A percentile compares a stretch with the other conserved stretches of the same genome.
Evolutionary conservation across 2,797 vertebrate genomes (phyloP).

Genomic region (Denticeps clupeoides): DNA sequence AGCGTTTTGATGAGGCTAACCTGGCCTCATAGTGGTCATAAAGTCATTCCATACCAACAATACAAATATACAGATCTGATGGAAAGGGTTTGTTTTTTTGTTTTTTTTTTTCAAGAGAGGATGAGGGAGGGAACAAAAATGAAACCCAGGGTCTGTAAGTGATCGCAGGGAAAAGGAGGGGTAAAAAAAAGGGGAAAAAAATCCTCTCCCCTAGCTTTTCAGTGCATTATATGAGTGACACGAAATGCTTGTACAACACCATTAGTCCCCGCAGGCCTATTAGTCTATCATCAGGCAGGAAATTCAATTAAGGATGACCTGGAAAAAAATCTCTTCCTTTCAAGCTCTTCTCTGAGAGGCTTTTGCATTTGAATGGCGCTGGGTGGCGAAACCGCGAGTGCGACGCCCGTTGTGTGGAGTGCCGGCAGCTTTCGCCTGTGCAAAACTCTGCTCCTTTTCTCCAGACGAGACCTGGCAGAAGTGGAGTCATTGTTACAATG

Average conservation of each 20-base stretch:
- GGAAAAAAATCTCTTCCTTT: slow-evolving; percentile 28
- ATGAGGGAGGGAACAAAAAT: slow-evolving; percentile 17
- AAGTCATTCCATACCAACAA: slow-evolving; percentile 16
- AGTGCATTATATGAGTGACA: slow-evolving; percentile 22
- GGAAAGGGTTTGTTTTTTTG: slow-evolving; percentile 13
- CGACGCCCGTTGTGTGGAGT: slow-evolving; percentile 14
- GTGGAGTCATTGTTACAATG: background rate
- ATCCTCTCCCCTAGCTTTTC: slow-evolving; percentile 11
- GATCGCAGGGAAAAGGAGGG: slow-evolving; percentile 18
- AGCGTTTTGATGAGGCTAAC: slow-evolving; percentile 5
- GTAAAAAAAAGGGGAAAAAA: too few species aligned
- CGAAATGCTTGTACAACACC: slow-evolving; percentile 25
- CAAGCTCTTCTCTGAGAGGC: slow-evolving; percentile 20
- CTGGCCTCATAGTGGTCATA: slow-evolving; percentile 12
- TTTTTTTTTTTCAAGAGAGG: background rate
- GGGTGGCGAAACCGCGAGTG: slow-evolving; percentile 10
- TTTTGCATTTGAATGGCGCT: slow-evolving; percentile 28
- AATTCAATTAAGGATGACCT: slow-evolving; percentile 37
- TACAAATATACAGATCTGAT: slow-evolving; percentile 17
- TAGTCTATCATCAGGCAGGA: slow-evolving; percentile 32
- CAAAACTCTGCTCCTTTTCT: slow-evolving; percentile 1
- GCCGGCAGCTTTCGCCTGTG: background rate
- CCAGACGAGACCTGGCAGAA: background rate
- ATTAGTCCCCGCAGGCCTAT: slow-evolving; percentile 28
- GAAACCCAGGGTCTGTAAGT: slow-evolving; percentile 18